Conservation (phyloP, 37 sponge, comb jelly and placozoan species). For the Beroe forskalii region DNA sequence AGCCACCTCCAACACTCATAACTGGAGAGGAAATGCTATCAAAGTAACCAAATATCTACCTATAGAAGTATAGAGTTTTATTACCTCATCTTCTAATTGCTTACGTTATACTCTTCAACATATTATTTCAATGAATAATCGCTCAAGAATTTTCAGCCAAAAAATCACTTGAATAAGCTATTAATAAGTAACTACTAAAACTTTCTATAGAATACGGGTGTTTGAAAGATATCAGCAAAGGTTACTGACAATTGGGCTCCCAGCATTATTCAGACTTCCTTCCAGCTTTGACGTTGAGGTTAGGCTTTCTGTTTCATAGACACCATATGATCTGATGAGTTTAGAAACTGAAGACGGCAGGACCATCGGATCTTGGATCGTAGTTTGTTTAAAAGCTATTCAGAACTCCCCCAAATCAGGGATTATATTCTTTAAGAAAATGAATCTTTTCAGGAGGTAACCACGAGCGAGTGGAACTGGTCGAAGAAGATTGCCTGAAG, state of each 20-base stretch:
- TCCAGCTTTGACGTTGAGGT: not conserved
- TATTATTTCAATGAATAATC: not conserved
- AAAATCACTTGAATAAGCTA: too few relatives aligned
- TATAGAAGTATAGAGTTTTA: not conserved
- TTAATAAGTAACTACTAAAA: too few relatives aligned
- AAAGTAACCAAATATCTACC: not conserved
- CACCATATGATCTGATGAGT: too few relatives aligned
- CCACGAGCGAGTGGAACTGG: too few relatives aligned
- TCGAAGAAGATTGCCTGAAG: too few relatives aligned
- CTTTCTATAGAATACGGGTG: slow-evolving; percentile 46
- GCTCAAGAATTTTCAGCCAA: not conserved
- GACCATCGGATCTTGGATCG: too few relatives aligned
- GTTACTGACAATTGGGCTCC: slow-evolving; percentile 35
- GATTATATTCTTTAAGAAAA: too few relatives aligned
- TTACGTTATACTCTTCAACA: not conserved
- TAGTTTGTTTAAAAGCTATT: too few relatives aligned
- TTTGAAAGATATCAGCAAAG: slow-evolving; percentile 60
- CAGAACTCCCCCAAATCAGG: too few relatives aligned
- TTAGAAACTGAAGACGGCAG: too few relatives aligned
- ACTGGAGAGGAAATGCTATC: slow-evolving; percentile 48
- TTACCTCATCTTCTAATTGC: not conserved
- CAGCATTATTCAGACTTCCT: slow-evolving; percentile 27
- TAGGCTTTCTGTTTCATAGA: too few relatives aligned
- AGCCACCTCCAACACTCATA: slow-evolving; percentile 17
- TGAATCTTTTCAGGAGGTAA: too few relatives aligned